A percentile compares a stretch with the other conserved stretches of the same genome.
phyloP scores from a whole-genome alignment of 53 echinoderm and acorn worm species.

The Hippasteria phrygiana region DNA sequence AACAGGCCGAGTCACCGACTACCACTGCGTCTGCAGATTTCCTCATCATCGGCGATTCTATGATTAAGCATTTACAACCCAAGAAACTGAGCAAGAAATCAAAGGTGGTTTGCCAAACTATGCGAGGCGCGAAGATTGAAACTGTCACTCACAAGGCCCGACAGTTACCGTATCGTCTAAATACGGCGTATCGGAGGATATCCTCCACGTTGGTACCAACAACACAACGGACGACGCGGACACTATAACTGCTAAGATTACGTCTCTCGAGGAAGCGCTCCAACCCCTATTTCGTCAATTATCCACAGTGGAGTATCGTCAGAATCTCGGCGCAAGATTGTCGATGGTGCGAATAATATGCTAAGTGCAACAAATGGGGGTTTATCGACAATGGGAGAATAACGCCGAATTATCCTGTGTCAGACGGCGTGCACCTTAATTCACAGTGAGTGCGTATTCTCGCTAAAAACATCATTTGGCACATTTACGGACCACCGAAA shows the following conservation, averaged over 20 bases:
- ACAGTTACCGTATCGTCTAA: conserved; percentile 21
- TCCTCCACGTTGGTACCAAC: conserved; percentile 48
- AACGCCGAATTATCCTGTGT: neutral
- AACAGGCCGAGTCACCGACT: neutral
- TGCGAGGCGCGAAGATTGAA: conserved; percentile 54
- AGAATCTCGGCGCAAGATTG: neutral
- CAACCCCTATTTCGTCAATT: conserved; percentile 31
- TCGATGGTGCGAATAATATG: conserved; percentile 22
- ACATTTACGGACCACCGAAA: neutral
- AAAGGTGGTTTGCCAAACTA: conserved; percentile 48
- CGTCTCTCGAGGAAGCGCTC: conserved; percentile 17
- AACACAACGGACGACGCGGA: conserved; percentile 34
- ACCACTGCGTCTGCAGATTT: conserved; percentile 1
- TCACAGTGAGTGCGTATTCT: conserved; percentile 1
- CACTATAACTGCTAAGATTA: conserved; percentile 43
- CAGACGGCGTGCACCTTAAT: conserved; percentile 38
- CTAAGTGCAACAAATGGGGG: conserved; percentile 17
- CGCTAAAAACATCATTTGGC: conserved; percentile 8
- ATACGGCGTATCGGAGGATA: neutral
- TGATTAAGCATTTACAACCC: conserved; percentile 38
- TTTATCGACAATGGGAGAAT: conserved; percentile 34
- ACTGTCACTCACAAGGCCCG: neutral
- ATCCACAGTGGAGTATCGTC: conserved; percentile 19
- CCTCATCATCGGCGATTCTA: conserved; percentile 38
- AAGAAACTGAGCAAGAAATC: conserved; percentile 13